Evolutionary conservation across 2,113 vertebrate species (phyloP).

Genomic region (Camelus dromedarius): DNA sequence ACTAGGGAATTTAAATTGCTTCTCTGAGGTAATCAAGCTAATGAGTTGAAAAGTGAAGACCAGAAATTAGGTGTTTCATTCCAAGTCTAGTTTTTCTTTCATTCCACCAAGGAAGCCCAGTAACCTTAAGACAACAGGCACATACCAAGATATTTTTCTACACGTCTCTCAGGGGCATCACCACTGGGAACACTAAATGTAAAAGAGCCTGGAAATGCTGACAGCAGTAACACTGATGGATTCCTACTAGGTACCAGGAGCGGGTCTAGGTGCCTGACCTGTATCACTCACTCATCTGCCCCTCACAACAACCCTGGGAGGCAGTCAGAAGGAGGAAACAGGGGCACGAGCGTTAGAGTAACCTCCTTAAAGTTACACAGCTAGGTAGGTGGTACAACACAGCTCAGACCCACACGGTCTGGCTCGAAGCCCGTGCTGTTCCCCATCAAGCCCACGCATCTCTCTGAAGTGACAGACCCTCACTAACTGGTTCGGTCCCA

Average conservation of each 20-base stretch:
- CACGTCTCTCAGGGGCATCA: not conserved
- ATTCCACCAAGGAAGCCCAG: not conserved
- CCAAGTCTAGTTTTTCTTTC: not conserved
- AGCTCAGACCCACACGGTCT: accelerated
- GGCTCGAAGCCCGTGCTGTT: not conserved
- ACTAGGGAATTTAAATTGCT: not conserved
- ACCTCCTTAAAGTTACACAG: not conserved
- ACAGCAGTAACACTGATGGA: not conserved
- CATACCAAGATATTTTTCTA: not conserved
- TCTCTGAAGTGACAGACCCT: not conserved
- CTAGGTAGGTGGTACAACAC: not conserved
- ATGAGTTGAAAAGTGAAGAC: not conserved
- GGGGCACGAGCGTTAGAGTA: not conserved
- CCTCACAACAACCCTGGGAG: not conserved
- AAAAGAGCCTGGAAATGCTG: not conserved
- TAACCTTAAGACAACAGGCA: not conserved
- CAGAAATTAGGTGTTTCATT: not conserved
- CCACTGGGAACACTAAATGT: not conserved
- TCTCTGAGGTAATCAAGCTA: not conserved
- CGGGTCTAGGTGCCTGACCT: not conserved
- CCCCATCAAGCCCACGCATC: accelerated
- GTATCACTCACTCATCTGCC: no score
- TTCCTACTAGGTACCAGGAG: not conserved
- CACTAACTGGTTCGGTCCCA: not conserved
- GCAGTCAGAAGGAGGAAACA: not conserved